These are phyloP conservation scores for Cheirogaleus major DNA, from an alignment of 2,797 vertebrate genomes.

Conservation along the genomic window DNA sequence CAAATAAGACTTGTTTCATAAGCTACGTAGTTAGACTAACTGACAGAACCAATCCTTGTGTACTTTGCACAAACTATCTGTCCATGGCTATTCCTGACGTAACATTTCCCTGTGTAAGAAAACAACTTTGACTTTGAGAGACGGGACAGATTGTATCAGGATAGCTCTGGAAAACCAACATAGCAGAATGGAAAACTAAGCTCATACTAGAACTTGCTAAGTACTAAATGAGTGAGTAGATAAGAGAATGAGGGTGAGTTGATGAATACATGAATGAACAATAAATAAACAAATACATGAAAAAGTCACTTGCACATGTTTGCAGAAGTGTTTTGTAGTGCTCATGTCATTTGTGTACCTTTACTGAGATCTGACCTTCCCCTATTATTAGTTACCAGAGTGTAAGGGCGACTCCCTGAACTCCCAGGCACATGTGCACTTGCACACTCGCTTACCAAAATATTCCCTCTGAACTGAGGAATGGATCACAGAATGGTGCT, in stretches of 20 bases:
- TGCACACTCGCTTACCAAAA: background rate
- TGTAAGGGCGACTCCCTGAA: background rate
- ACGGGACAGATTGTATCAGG: background rate
- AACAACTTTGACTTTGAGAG: background rate
- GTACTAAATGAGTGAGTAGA: background rate
- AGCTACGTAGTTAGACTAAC: background rate
- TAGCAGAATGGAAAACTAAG: background rate
- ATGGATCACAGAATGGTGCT: background rate
- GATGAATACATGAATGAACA: background rate
- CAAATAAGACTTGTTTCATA: background rate
- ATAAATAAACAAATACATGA: background rate
- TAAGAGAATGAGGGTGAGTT: background rate
- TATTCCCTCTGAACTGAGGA: background rate
- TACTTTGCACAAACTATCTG: background rate
- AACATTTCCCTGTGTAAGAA: background rate
- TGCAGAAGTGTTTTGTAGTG: background rate
- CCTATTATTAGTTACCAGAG: background rate
- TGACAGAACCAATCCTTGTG: background rate
- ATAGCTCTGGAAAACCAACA: background rate
- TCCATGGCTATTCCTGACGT: background rate
- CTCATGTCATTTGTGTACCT: background rate
- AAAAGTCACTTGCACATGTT: background rate
- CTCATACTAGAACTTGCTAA: background rate
- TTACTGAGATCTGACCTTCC: background rate
- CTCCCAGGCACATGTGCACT: background rate